A percentile compares a stretch with the other conserved stretches of the same genome.
Conservation (phyloP, 2,888 invertebrate species). For the Philaethria dido region DNA sequence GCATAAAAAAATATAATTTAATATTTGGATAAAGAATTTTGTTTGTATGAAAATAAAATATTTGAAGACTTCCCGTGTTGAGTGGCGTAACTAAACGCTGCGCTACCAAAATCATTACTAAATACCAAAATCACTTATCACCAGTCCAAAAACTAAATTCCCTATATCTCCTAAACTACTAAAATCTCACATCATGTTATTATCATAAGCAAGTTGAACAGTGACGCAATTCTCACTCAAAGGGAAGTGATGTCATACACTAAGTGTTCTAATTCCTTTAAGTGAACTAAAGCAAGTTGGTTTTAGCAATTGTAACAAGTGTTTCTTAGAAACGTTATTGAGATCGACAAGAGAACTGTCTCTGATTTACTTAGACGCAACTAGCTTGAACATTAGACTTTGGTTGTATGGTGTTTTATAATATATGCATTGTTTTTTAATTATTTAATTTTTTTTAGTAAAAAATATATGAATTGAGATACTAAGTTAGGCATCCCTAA, state of each 20-base stretch:
- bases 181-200: background rate
- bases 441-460: too few species aligned
- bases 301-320: slow-evolving; percentile 19
- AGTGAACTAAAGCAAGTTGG: slow-evolving; percentile 24
- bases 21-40: too few species aligned
- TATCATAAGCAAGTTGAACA: background rate
- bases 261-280: slow-evolving; percentile 21
- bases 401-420: background rate
- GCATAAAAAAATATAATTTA: too few species aligned
- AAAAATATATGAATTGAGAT: too few species aligned
- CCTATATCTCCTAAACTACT: too few species aligned
- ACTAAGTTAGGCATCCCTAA: too few species aligned
- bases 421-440: background rate
- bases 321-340: slow-evolving; percentile 25
- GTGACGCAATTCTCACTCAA: slow-evolving; percentile 10
- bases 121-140: too few species aligned
- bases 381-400: background rate
- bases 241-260: slow-evolving; percentile 23
- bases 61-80: too few species aligned
- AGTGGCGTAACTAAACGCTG: too few species aligned
- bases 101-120: too few species aligned
- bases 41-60: too few species aligned
- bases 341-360: slow-evolving; percentile 3
- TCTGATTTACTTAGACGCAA: background rate
- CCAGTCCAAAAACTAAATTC: too few species aligned